Base-by-base conservation (phyloP, 1,140 invertebrate species). In the Bombus consobrinus region DNA sequence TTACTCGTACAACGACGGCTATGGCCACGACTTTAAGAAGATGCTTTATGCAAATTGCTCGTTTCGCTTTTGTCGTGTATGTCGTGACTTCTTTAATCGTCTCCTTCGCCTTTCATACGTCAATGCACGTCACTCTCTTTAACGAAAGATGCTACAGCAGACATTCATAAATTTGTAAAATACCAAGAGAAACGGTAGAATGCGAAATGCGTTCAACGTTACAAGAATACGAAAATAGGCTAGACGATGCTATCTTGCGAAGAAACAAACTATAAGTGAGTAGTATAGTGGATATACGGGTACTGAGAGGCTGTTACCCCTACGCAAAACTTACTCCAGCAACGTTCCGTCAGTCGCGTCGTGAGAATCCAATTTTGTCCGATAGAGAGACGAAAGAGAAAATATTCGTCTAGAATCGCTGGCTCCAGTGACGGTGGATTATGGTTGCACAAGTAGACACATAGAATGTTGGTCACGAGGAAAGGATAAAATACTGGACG, bases 261-360 rank as follows among this genome's bases (percentile, higher is more conserved):
- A 22, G 28, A 78, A 25, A 34, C 25, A 25, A 39, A 43, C 18
- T 12, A 34, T 22, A 34, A 66, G 37, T 10, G 6, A 62, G 28
- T 32, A 62, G 28, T 32, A 62, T 57, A 39, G 34, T n/a, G 34
- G 34, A 76, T 6, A 28, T 53, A n/a, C 39, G 28, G 13, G 9
- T 37, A 37, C 13, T 18, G 28, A 47, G 22, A 59, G 74, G 74
- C 34, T 78, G 76, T 78, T 78, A 78, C 62, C 76, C 76, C 41
- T 68, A 79, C 32, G 39, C 59, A 25, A 66, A 34, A 32, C 4
- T 41, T 39, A 32, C n/a, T 32, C 8, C 39, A 34, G 12, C 13
- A 76, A 76, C 25, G 22, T 76, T 28, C 25, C 13, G 32, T 12
- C 22, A 32, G 18, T 69, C 18, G 9, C 22, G 41, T 43, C 6